Base-by-base conservation (phyloP, 2,797 vertebrate genomes). In the Sebastiscus albofasciatus region DNA sequence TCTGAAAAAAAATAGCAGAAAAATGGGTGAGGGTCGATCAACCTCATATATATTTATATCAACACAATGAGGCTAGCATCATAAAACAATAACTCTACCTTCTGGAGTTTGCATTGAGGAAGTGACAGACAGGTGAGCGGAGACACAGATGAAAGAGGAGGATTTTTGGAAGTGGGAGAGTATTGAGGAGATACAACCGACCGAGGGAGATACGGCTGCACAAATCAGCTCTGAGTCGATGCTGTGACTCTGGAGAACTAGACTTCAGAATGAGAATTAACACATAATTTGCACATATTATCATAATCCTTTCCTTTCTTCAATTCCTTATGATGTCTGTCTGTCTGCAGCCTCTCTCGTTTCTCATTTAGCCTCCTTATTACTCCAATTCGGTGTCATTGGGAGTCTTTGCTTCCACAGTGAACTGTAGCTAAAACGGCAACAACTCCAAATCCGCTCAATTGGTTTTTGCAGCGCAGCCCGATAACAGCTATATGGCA, bases 281-380 rank as follows among this genome's bases (percentile, higher is more conserved):
- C 82, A 82, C 68, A 78, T 82, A 85, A 92, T 91, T 91, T 79
- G 76, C 84, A 89, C 78, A 91, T 69, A 89, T 94, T 89, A 90
- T 75, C 85, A 92, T 90, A 90, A 90, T 87, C 86, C 74, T 56
- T 81, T 60, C 60, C n/a, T 69, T 75, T 87, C 42, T 87, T 86
- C 24, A 22, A 59, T 75, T 81, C 80, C 77, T 73, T n/a, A 69
- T 79, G 58, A 73, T 67, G 36, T 84, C 71, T 84, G 65, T 87
- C 68, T 36, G 62, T 81, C 60, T 83, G 31, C 3, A 12, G 49
- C 72, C 58, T 60, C 42, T 22, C 20, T 67, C 34, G 16, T 58
- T 42, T 75, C 67, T 55, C n/a, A 27, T 82, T 61, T 52, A 49
- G n/a, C 39, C 16, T 61, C 67, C 27, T 73, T 84, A 60, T 76